Conservation (phyloP, 2,888 invertebrate genomes). For the Caenorhabditis panamensis region DNA sequence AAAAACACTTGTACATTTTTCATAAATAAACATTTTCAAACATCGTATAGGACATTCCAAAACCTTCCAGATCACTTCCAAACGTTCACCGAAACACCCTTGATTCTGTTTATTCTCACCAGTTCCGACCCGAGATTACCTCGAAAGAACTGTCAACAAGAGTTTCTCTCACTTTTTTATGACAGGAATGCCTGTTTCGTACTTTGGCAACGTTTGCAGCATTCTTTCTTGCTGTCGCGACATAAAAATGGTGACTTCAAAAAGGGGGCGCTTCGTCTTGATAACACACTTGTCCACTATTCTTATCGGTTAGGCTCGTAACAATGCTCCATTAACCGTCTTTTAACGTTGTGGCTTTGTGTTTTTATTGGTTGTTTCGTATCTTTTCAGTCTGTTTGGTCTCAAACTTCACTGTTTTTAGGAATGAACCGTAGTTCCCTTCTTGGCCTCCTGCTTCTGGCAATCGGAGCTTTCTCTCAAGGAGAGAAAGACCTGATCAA, state of each 20-base stretch:
- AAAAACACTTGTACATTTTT: slow-evolving; percentile 33
- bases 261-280: not conserved
- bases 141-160: not conserved
- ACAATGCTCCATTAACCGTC: slow-evolving; percentile 3
- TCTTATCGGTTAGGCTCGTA: slow-evolving; percentile 20
- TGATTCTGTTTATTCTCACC: not conserved
- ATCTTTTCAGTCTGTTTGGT: not conserved
- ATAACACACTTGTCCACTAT: slow-evolving; percentile 23
- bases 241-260: slow-evolving; percentile 29
- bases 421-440: slow-evolving; percentile 49
- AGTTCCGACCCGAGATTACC: slow-evolving; percentile 2
- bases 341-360: slow-evolving; percentile 2
- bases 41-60: not conserved
- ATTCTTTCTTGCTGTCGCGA: slow-evolving; percentile 3
- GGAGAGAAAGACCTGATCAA: slow-evolving; percentile 74
- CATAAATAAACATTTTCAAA: not conserved
- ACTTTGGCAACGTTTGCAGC: slow-evolving; percentile 1
- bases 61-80: not conserved
- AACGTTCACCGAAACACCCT: slow-evolving; percentile 10
- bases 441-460: slow-evolving; percentile 31
- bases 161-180: not conserved
- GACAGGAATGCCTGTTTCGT: slow-evolving; percentile 1
- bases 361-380: slow-evolving; percentile 7
- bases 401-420: slow-evolving; percentile 11
- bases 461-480: slow-evolving; percentile 22